Evolutionary conservation across 1,140 invertebrate species (phyloP).

Genomic region (Xylocopa sonorina): DNA sequence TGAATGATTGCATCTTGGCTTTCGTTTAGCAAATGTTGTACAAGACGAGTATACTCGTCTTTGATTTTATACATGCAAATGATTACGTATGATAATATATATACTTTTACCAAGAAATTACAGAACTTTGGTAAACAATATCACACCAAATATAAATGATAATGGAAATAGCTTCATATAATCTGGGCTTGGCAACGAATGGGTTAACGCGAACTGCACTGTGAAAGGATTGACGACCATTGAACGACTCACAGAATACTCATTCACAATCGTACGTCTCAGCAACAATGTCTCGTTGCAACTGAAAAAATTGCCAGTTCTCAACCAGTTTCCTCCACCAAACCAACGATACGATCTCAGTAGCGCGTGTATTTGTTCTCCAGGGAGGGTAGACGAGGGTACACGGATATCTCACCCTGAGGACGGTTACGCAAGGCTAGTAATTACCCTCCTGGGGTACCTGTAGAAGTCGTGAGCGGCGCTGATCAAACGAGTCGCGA

Average conservation of each 20-base stretch:
- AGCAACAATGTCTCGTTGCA: background rate
- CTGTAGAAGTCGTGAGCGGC: conserved; percentile 63
- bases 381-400: conserved; percentile 40
- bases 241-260: background rate
- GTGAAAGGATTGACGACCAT: no score
- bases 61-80: no score
- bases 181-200: no score
- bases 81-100: no score
- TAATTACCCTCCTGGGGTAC: conserved; percentile 67
- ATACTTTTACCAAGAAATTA: no score
- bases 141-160: no score
- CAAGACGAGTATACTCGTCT: no score
- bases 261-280: background rate
- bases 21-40: no score
- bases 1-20: no score
- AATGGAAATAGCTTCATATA: no score
- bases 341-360: conserved; percentile 19
- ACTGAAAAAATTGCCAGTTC: background rate
- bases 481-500: conserved; percentile 70
- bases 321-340: background rate
- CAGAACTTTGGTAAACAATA: no score
- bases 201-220: no score
- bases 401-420: conserved; percentile 60
- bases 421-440: conserved; percentile 69
- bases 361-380: conserved; percentile 58